phyloP scores from a whole-genome alignment of 2,113 vertebrate species.

The Tamias sibiricus region DNA sequence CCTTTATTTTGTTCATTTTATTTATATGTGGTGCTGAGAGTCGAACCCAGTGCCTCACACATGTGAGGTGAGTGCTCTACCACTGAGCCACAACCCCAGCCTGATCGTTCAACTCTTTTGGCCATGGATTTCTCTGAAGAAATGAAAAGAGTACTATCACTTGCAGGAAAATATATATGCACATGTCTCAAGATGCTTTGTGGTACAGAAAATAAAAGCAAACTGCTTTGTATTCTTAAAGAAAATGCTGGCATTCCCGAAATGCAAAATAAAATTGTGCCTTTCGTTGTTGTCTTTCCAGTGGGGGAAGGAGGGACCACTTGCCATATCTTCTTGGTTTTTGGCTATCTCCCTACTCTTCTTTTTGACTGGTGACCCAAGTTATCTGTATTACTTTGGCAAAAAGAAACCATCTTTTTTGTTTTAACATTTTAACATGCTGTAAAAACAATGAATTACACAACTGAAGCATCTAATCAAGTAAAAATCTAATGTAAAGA shows the following conservation, averaged over 20 bases:
- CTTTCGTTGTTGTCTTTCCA: neutral
- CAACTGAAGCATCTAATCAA: neutral
- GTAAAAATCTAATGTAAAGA: neutral
- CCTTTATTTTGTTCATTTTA: no score
- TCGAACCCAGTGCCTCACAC: no score
- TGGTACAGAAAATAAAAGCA: neutral
- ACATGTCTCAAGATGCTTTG: neutral
- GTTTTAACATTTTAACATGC: neutral
- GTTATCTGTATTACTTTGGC: conserved; percentile 31
- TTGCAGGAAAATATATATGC: neutral
- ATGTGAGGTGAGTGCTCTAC: no score
- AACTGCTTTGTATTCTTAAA: neutral
- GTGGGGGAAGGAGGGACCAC: neutral
- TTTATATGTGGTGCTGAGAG: no score
- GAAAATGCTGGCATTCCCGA: neutral
- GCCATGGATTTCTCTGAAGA: neutral
- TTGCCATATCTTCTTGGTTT: neutral
- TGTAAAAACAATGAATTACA: neutral
- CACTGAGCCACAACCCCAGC: no score
- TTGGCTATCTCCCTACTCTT: neutral
- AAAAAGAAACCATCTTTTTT: neutral
- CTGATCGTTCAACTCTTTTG: neutral
- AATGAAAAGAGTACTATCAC: neutral
- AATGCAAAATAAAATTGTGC: neutral
- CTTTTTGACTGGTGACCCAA: neutral